Base-by-base conservation (phyloP, 2,797 vertebrate genomes). In the Cuniculus paca region DNA sequence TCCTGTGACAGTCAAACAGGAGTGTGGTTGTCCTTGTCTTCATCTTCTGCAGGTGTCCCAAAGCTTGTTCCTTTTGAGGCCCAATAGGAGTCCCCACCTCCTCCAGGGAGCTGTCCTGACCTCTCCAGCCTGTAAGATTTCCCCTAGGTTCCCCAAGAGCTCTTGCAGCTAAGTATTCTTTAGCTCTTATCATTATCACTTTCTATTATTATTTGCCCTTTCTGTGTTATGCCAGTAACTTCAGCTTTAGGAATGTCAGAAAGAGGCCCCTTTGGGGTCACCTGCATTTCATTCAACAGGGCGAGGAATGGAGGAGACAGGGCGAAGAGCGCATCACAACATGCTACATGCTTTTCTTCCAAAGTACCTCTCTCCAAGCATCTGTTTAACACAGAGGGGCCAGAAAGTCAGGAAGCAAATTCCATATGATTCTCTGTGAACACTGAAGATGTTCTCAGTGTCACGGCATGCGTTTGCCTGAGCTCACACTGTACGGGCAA, bases 41-140 rank as follows among this genome's bases (percentile, higher is more conserved):
- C 39, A 17, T 6, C 74, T 68, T 50, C 50, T 42, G 34, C 17
- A 7, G 10, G 36, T 19, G 61, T 17, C 14, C 58, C 61, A 91
- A 60, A 28, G 12, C 42, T 61, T 63, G 16, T 14, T 91, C 28
- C 68, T 91, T 48, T 86, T 45, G 83, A 95, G 78, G 14, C 2
- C 28, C 70, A 80, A 2, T 20, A 13, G 34, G 36, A 63, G 11
- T n/a, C 52, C 20, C 34, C 17, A 5, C 74, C n/a, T 70, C 68
- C 79, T 85, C 72, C 79, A 81, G 42, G 83, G 93, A 95, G 79
- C 75, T 80, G 68, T 74, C 63, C 72, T 36, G 77, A 63, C 34
- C 50, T 45, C 91, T 5, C 3, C 5, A 63, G 79, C n/a, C 54
- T 24, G 16, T 45, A 5, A 6, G 31, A 42, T 34, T 16, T 52